Base-by-base conservation (phyloP, 2,888 invertebrate species). In the Dasypolia templi region DNA sequence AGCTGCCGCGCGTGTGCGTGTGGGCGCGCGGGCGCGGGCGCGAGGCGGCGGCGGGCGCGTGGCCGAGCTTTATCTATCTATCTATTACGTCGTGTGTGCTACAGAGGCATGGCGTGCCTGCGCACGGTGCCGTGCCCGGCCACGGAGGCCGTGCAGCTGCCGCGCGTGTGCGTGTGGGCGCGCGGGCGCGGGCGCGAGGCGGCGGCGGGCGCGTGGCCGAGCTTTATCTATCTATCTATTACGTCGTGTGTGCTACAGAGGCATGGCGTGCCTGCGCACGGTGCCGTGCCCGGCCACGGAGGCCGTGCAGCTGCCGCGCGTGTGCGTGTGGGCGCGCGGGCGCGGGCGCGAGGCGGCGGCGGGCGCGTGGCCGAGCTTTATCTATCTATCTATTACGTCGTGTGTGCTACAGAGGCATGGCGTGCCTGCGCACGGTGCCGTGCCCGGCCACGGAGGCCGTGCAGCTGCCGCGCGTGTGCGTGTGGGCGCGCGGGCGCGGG, bases 1-100 rank as follows among this genome's bases (percentile, higher is more conserved):
- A 97, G 3, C 97, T 98, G 80, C 99, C 99, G 0, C 97, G 97
- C 86, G 96, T 99, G 55, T 98, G 98, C 91, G 97, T 99, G 64
- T 97, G 98, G 44, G 99, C 99, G 3, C 97, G 98, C 88, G 98
- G 98, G 26, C 98, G 98, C 6, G 98, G 98, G 0, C 98, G 98
- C 0, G 97, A 98, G 88, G 95, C 95, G 90, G 97, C 97, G 29
- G 98, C 98, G 88, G 98, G 98, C 4, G 97, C 99, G 11, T 99
- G 99, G 99, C 99, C 99, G 0, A 96, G 98, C 82, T 99, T 99
- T n/a, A n/a, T n/a, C n/a, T n/a, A n/a, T n/a, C n/a, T n/a, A n/a
- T n/a, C n/a, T n/a, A n/a, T n/a, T n/a, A n/a, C n/a, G n/a, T n/a
- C n/a, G n/a, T n/a, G n/a, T n/a, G n/a, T n/a, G n/a, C 5, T 4